phyloP scores from a whole-genome alignment of 1,140 invertebrate genomes.

The Philopotamus ludificatus region DNA sequence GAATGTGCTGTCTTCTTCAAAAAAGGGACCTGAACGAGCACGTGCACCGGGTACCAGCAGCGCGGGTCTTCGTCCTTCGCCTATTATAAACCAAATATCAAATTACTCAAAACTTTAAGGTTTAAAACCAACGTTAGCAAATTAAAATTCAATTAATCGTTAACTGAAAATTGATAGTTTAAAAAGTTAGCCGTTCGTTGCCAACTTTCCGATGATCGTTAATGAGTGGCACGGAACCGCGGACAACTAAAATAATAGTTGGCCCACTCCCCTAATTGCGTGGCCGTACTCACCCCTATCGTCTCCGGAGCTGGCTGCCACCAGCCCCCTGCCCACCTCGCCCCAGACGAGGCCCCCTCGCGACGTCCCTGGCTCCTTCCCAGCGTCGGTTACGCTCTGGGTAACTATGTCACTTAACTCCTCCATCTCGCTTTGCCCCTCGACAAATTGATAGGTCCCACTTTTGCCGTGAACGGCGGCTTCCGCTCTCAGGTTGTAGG shows the following conservation, averaged over 20 bases:
- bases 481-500: not conserved
- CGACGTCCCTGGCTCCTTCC: not conserved
- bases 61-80: constrained; percentile 23
- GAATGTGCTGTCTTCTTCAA: constrained; percentile 59
- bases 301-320: constrained; percentile 32
- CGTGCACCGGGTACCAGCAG: constrained; percentile 29
- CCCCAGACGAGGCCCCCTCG: constrained; percentile 31
- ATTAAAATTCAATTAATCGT: too few relatives aligned
- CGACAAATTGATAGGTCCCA: not conserved
- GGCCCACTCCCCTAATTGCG: not conserved
- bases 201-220: constrained; percentile 5
- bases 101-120: not conserved
- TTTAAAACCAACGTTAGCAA: too few relatives aligned
- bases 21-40: constrained; percentile 59
- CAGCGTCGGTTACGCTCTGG: not conserved
- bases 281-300: constrained; percentile 32
- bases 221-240: constrained; percentile 24
- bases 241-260: constrained; percentile 26
- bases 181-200: constrained; percentile 14
- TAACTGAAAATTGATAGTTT: constrained; percentile 1
- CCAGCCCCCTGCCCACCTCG: constrained; percentile 34
- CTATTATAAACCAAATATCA: not conserved
- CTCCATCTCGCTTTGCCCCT: not conserved
- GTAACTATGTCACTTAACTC: not conserved
- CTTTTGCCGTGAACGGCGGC: not conserved